These are phyloP conservation scores for Pseudocheirus occidentalis DNA, from an alignment of 2,797 vertebrate species.

Conservation along the genomic window DNA sequence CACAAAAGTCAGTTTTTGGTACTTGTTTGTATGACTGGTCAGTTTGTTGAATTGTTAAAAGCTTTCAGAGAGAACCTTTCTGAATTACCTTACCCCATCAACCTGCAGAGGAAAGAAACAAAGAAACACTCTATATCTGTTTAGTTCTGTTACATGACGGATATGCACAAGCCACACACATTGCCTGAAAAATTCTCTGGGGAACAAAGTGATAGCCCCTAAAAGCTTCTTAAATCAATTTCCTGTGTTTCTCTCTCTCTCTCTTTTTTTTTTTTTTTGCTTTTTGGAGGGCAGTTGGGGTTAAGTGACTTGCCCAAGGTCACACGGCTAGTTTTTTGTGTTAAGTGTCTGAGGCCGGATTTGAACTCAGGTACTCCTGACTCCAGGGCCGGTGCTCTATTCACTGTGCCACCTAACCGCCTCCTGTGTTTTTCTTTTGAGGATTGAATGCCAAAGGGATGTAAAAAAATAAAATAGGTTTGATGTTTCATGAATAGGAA, in stretches of 20 bases:
- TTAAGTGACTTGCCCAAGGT: no score
- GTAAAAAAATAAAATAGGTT: background rate
- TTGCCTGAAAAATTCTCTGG: background rate
- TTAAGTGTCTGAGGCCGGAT: no score
- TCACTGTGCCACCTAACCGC: no score
- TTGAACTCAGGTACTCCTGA: no score
- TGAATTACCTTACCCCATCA: background rate
- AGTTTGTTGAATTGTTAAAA: background rate
- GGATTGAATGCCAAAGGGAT: background rate
- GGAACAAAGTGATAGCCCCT: background rate
- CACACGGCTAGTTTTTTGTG: no score
- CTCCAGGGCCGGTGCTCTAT: no score
- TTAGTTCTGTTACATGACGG: background rate
- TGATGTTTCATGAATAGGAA: background rate
- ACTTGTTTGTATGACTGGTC: background rate
- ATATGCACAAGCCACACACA: background rate
- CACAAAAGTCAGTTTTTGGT: constrained; percentile 7
- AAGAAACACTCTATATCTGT: background rate
- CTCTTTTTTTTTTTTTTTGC: no score
- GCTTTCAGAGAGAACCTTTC: background rate
- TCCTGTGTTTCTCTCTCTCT: background rate
- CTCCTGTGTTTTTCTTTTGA: background rate
- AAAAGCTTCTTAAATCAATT: background rate
- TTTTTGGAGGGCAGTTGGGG: no score
- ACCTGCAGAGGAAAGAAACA: background rate